Conservation (phyloP, 2,797 vertebrate genomes). For the Chiropotes sagulatus region DNA sequence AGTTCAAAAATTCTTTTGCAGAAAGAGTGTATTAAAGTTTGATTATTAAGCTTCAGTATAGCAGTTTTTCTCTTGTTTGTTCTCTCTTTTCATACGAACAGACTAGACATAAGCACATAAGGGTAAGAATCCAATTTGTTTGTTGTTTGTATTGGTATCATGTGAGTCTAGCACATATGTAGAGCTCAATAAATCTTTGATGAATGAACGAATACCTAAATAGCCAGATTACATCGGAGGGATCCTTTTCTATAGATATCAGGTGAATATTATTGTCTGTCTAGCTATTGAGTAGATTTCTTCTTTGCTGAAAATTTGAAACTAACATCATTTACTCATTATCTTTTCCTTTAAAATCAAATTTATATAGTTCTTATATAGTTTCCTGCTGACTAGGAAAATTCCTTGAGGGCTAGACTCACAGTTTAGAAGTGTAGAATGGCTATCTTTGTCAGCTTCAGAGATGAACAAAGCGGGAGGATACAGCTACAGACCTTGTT, state of each 20-base stretch:
- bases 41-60: constrained; percentile 22
- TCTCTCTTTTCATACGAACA: background rate
- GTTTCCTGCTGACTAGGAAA: background rate
- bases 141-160: background rate
- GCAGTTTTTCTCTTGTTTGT: background rate
- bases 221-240: background rate
- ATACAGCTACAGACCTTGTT: background rate
- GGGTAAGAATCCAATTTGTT: background rate
- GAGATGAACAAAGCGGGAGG: background rate
- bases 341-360: constrained; percentile 45
- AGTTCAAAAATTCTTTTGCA: constrained; percentile 42
- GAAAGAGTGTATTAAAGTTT: constrained; percentile 22
- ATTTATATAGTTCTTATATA: background rate
- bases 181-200: background rate
- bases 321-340: background rate
- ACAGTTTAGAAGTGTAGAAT: constrained; percentile 26
- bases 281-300: background rate
- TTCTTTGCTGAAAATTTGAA: background rate
- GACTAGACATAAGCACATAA: background rate
- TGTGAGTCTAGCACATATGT: background rate
- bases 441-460: background rate
- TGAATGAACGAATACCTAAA: background rate
- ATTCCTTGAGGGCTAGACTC: background rate
- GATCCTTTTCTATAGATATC: constrained; percentile 23
- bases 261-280: constrained; percentile 11